Evolutionary conservation across 2,888 invertebrate genomes (phyloP).

Genomic region (Drosophila mimica): DNA sequence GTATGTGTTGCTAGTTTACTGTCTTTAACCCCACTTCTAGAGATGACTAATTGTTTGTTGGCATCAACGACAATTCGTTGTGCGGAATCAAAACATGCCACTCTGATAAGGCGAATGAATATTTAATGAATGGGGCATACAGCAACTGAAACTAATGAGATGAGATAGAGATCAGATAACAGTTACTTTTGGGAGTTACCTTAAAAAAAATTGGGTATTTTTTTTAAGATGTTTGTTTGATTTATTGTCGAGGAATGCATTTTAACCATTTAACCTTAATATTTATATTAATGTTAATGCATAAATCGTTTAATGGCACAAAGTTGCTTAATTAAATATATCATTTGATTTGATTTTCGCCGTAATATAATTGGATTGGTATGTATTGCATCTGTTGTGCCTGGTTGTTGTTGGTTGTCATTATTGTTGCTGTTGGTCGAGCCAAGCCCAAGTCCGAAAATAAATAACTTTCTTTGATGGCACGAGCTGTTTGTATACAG

Average conservation of each 20-base stretch:
- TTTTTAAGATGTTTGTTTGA: not conserved
- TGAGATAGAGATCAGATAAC: not conserved
- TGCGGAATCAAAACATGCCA: constrained; percentile 15
- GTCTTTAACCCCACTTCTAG: constrained; percentile 7
- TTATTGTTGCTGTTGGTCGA: constrained; percentile 14
- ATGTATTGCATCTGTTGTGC: constrained; percentile 14
- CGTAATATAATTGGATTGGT: constrained; percentile 25
- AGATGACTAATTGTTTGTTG: constrained; percentile 33
- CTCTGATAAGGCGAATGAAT: constrained; percentile 47
- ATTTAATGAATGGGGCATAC: constrained; percentile 38
- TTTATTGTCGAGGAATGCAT: not conserved
- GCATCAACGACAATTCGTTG: not conserved
- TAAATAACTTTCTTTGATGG: constrained; percentile 58
- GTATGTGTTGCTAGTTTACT: constrained; percentile 10
- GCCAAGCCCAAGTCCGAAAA: constrained; percentile 50
- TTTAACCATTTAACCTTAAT: not conserved
- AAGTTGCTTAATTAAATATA: constrained; percentile 31
- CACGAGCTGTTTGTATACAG: constrained; percentile 54
- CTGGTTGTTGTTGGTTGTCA: constrained; percentile 28
- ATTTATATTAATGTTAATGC: not conserved
- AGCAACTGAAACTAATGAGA: constrained; percentile 13
- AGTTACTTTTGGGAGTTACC: not conserved
- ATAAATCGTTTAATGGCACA: constrained; percentile 12
- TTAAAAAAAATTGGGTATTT: not conserved
- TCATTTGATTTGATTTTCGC: constrained; percentile 17